These are phyloP conservation scores for Anneissia japonica DNA, from an alignment of 35 echinoderm and acorn worm genomes.

Conservation along the genomic window DNA sequence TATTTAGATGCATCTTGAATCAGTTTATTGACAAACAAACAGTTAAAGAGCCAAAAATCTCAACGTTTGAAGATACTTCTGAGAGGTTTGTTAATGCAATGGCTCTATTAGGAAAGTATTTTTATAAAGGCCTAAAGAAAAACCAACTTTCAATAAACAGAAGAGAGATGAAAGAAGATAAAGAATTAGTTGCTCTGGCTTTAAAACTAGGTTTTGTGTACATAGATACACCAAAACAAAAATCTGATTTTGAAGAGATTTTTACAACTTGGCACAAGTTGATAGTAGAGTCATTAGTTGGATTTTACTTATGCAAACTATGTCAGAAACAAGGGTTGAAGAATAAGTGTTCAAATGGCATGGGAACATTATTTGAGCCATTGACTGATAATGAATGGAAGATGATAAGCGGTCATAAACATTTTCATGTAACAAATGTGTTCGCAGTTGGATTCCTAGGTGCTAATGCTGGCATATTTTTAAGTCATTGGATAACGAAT, in stretches of 20 bases:
- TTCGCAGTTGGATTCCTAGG: neutral
- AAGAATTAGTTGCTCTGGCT: neutral
- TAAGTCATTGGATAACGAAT: neutral
- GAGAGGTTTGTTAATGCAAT: neutral
- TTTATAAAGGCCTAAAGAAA: neutral
- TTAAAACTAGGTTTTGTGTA: neutral
- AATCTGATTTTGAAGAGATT: neutral
- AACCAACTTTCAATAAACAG: neutral
- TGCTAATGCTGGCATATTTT: neutral
- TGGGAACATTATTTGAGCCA: neutral
- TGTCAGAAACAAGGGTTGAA: neutral
- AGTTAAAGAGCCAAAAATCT: neutral
- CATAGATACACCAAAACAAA: neutral
- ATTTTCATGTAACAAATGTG: neutral
- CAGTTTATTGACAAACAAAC: neutral
- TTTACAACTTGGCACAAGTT: neutral
- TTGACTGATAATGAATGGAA: neutral
- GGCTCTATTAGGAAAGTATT: neutral
- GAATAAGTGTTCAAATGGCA: no score
- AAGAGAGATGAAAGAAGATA: neutral
- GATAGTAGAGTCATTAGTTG: neutral
- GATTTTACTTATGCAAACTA: neutral
- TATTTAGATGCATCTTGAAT: neutral
- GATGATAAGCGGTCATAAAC: neutral
- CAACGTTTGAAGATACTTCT: neutral